phyloP scores from a whole-genome alignment of 2,113 vertebrate genomes.

The Anarrhichthys ocellatus region DNA sequence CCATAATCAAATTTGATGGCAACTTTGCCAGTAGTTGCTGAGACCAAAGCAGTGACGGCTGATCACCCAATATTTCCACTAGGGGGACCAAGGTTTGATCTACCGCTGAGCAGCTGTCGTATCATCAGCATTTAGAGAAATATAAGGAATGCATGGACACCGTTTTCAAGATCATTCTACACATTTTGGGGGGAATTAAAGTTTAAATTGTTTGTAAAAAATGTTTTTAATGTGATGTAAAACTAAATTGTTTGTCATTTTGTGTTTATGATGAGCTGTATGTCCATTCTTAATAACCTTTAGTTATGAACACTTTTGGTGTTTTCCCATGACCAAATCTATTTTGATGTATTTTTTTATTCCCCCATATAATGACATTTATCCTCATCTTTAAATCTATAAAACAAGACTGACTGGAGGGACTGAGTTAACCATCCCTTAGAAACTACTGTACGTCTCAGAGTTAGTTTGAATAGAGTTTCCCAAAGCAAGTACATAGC shows the following conservation, averaged over 20 bases:
- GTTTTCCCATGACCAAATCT: background rate
- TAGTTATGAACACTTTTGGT: background rate
- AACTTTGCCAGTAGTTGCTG: background rate
- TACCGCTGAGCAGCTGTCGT: background rate
- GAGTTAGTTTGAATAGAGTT: slow-evolving; percentile 37
- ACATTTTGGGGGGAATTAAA: background rate
- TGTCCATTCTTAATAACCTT: background rate
- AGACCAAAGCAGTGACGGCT: background rate
- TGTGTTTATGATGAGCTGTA: background rate
- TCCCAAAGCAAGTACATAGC: slow-evolving; percentile 53
- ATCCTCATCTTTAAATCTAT: slow-evolving; percentile 1
- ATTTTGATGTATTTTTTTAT: slow-evolving; percentile 8
- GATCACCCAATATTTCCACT: background rate
- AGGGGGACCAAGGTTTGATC: too few relatives aligned
- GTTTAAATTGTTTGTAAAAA: background rate
- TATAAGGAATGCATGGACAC: background rate
- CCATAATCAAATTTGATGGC: background rate
- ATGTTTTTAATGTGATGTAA: slow-evolving; percentile 4
- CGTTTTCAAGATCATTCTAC: background rate
- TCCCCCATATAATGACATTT: background rate
- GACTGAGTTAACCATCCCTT: slow-evolving; percentile 2
- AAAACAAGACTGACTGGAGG: slow-evolving; percentile 17
- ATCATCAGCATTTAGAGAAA: background rate
- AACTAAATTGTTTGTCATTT: background rate
- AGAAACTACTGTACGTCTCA: slow-evolving; percentile 3